Evolutionary conservation across 2,113 vertebrate species (phyloP).

Genomic region (Arvicanthis niloticus): DNA sequence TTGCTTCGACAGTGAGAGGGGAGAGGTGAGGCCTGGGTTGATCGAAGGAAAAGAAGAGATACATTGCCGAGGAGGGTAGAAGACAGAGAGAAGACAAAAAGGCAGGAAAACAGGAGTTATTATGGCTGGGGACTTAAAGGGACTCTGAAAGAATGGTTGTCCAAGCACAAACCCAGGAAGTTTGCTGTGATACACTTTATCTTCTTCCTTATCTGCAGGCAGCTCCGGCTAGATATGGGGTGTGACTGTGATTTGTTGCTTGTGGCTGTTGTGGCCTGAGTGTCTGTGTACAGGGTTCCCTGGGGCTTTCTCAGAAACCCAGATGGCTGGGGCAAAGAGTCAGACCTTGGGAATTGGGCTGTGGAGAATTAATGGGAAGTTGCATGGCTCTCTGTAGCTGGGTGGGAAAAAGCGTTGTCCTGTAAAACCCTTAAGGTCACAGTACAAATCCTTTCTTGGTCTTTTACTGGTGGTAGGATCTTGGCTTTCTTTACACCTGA

Average conservation of each 20-base stretch:
- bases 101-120: slow-evolving; percentile 68
- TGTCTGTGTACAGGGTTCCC: slow-evolving; percentile 32
- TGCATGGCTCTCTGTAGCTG: neutral
- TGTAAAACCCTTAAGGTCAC: neutral
- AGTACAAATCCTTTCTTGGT: neutral
- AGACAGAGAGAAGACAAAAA: slow-evolving; percentile 43
- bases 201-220: slow-evolving; percentile 78
- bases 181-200: slow-evolving; percentile 60
- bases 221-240: slow-evolving; percentile 77
- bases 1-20: neutral
- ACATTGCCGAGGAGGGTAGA: slow-evolving; percentile 11
- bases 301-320: slow-evolving; percentile 67
- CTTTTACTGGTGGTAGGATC: neutral
- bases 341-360: neutral
- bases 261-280: slow-evolving; percentile 70
- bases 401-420: neutral
- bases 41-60: neutral
- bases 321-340: neutral
- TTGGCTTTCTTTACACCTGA: neutral
- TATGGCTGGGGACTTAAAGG: neutral
- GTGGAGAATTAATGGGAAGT: slow-evolving; percentile 1
- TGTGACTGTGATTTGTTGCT: slow-evolving; percentile 85
- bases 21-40: slow-evolving; percentile 45
- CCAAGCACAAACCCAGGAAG: slow-evolving; percentile 80
- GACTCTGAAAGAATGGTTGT: neutral